Conservation (phyloP, 2,797 vertebrate species). For the Parauchenoglanis punctatus region DNA sequence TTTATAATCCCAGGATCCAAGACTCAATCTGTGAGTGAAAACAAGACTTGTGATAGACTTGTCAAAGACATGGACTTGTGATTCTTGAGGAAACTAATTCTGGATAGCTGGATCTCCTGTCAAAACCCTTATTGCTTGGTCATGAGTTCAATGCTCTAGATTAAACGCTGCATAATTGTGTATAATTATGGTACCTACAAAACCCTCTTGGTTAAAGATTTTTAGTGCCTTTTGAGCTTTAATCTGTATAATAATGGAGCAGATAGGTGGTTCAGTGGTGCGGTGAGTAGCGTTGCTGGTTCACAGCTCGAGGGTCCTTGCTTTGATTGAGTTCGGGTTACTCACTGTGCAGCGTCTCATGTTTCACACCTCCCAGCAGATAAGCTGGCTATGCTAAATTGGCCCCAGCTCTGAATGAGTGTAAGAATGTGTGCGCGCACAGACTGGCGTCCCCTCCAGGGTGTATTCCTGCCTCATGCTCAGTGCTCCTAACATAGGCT, state of each 20-base stretch:
- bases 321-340: not conserved
- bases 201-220: not conserved
- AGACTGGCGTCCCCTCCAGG: not conserved
- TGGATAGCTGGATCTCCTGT: not conserved
- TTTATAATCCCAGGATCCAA: not conserved
- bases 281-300: not conserved
- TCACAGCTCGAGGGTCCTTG: not conserved
- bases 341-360: not conserved
- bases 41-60: not conserved
- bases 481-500: not conserved
- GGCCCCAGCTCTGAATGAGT: not conserved
- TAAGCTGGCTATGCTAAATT: not conserved
- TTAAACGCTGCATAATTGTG: not conserved
- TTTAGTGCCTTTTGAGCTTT: not conserved
- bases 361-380: not conserved
- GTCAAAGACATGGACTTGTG: not conserved
- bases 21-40: not conserved
- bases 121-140: not conserved
- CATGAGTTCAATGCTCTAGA: not conserved
- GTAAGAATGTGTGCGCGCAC: not conserved
- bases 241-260: not conserved
- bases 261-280: not conserved
- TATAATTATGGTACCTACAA: not conserved
- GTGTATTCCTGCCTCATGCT: not conserved
- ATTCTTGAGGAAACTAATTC: not conserved